These are phyloP conservation scores for Chondrosia reniformis DNA, from an alignment of 37 sponge, comb jelly and placozoan species.

Conservation along the genomic window DNA sequence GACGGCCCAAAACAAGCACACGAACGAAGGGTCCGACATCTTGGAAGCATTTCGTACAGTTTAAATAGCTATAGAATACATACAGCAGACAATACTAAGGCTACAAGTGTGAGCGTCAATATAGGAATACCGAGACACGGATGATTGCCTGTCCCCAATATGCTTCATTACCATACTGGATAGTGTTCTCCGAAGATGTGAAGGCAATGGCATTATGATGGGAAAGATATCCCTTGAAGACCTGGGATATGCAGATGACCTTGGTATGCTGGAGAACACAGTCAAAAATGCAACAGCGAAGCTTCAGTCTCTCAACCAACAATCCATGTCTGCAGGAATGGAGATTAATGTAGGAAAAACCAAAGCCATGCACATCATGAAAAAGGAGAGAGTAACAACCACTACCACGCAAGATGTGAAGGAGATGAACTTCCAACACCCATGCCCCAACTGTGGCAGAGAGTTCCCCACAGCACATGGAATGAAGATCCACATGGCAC, in stretches of 20 bases:
- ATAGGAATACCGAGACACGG: neutral
- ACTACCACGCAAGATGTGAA: slow-evolving; percentile 6
- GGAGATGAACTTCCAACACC: slow-evolving; percentile 2
- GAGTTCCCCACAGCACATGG: neutral
- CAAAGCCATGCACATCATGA: neutral
- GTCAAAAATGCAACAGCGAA: slow-evolving; percentile 4
- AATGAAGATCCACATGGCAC: neutral
- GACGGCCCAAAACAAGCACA: neutral
- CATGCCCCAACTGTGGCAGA: neutral
- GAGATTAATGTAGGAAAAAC: neutral
- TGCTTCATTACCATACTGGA: neutral
- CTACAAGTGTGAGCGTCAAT: neutral
- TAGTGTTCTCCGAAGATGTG: neutral
- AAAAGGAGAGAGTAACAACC: neutral
- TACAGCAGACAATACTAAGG: neutral
- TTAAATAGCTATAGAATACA: neutral
- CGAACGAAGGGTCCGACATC: slow-evolving; percentile 4
- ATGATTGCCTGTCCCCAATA: too few relatives aligned
- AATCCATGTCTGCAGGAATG: neutral
- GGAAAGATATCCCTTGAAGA: neutral
- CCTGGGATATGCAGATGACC: slow-evolving; percentile 8
- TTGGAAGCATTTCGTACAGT: slow-evolving; percentile 2
- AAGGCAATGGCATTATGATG: neutral
- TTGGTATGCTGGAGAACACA: neutral
- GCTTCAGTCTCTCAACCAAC: neutral